Evolutionary conservation across 1,140 invertebrate genomes (phyloP).

Genomic region (Brachionus manjavacas): DNA sequence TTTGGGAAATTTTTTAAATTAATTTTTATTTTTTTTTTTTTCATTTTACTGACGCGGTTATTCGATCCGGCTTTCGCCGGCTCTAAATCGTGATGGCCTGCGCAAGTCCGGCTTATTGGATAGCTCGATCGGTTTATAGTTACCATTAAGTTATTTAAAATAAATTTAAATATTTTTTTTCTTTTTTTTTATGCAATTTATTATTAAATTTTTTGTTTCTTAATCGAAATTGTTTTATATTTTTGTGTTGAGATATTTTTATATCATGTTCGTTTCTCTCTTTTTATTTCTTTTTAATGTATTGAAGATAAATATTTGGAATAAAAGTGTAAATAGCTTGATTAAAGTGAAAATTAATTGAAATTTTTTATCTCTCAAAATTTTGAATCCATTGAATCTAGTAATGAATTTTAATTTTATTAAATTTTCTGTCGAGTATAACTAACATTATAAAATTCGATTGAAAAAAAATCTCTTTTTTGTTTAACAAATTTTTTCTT

Average conservation of each 20-base stretch:
- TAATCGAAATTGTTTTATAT: conserved; percentile 1
- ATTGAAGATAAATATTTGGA: conserved; percentile 5
- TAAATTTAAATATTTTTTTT: neutral
- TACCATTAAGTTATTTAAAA: conserved; percentile 6
- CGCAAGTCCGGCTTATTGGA: neutral
- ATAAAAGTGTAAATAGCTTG: conserved; percentile 3
- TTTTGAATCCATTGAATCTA: neutral
- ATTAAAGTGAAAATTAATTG: neutral
- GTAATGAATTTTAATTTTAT: neutral
- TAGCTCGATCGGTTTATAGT: neutral
- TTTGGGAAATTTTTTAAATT: neutral
- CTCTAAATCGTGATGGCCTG: neutral
- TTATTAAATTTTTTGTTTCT: neutral
- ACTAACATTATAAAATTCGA: no score
- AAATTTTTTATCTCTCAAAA: neutral
- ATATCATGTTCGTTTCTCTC: neutral
- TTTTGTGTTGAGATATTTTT: neutral
- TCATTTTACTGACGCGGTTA: neutral
- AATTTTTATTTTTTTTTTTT: neutral
- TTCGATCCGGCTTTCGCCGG: neutral
- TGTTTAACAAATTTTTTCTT: no score
- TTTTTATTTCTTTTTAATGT: neutral
- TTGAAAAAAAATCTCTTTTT: no score
- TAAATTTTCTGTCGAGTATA: neutral
- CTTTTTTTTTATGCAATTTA: neutral